Evolutionary conservation across 2,113 vertebrate genomes (phyloP).

Genomic region (Microcebus griseorufus): DNA sequence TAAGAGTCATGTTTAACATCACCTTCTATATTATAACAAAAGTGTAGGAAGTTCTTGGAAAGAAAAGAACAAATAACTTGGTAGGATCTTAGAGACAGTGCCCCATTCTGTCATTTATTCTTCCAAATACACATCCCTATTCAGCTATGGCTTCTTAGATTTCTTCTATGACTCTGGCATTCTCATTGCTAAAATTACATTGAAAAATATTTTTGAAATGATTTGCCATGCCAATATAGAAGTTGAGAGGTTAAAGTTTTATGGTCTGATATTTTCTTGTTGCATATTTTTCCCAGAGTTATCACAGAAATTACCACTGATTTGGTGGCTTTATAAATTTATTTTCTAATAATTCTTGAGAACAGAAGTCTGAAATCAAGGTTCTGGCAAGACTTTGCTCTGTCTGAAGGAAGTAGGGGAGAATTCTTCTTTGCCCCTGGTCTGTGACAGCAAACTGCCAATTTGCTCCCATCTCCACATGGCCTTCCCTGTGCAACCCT

Average conservation of each 20-base stretch:
- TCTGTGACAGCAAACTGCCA: background rate
- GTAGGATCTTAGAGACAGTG: background rate
- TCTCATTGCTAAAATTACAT: background rate
- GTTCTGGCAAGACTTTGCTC: fast-evolving
- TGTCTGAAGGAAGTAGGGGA: background rate
- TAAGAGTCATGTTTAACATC: background rate
- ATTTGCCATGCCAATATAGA: background rate
- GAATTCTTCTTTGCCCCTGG: background rate
- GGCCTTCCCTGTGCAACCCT: too few species aligned
- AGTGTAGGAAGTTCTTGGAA: background rate
- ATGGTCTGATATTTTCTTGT: background rate
- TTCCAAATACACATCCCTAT: background rate
- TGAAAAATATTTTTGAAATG: background rate
- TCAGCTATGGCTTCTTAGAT: background rate
- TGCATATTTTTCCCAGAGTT: background rate
- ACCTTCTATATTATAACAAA: background rate
- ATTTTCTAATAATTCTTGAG: background rate
- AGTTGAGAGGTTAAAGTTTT: background rate
- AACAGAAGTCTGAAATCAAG: background rate
- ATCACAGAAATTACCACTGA: background rate
- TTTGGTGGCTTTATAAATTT: background rate
- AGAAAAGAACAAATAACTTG: background rate
- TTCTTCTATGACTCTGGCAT: background rate
- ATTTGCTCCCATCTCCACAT: background rate
- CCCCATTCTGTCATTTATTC: background rate